These are phyloP conservation scores for Argopecten irradians DNA, from an alignment of 1,140 invertebrate genomes.

Conservation along the genomic window DNA sequence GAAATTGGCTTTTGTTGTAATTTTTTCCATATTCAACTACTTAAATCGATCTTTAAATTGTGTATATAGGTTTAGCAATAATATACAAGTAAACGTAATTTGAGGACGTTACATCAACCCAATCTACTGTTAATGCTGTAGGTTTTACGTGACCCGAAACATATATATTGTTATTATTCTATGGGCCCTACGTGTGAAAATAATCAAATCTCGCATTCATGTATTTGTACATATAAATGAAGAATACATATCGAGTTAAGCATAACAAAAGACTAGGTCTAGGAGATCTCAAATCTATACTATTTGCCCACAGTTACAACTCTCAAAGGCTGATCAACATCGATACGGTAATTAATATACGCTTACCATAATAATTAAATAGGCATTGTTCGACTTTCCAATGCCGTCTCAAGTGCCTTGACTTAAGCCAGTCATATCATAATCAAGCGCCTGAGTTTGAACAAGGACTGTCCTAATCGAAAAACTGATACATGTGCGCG, in stretches of 20 bases:
- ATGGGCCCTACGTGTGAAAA: background rate
- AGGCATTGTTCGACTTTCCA: conserved; percentile 10
- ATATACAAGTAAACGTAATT: too few species aligned
- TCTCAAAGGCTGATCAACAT: background rate
- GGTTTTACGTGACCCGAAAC: background rate
- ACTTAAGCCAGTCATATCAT: conserved; percentile 4
- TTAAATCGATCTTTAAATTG: too few species aligned
- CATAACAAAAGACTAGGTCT: background rate
- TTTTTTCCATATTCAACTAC: too few species aligned
- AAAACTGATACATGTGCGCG: conserved; percentile 13
- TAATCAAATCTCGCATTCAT: background rate
- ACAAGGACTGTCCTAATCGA: conserved; percentile 4
- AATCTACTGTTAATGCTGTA: background rate
- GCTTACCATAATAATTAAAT: conserved; percentile 6
- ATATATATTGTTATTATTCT: background rate
- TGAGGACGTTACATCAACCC: too few species aligned
- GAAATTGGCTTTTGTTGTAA: too few species aligned
- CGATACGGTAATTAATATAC: conserved; percentile 5
- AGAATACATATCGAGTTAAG: background rate
- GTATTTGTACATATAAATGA: background rate
- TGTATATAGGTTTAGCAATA: too few species aligned
- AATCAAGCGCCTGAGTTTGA: background rate
- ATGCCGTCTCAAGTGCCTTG: background rate
- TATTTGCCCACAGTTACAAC: background rate
- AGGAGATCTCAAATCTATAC: background rate